Evolutionary conservation across 2,888 invertebrate species (phyloP), one percentile per base, ranked within the genome.

Genomic region (Ametastegia equiseti): DNA sequence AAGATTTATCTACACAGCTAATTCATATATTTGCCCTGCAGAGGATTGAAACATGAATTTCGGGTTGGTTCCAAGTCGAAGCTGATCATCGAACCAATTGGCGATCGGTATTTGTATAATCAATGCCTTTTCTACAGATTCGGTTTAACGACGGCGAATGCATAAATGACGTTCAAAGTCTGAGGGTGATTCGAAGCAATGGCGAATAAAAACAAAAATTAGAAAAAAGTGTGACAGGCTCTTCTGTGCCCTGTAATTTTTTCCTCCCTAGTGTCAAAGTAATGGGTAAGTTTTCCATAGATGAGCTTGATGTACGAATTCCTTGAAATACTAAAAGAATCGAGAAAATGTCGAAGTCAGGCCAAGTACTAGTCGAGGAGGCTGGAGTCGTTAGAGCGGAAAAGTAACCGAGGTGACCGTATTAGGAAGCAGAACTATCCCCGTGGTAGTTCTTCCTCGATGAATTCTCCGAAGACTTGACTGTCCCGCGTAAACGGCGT

Each of bases 371-470:
- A n/a, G n/a, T n/a, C n/a, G n/a, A n/a, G n/a, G n/a, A 23, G 23
- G 9, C 23, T 45, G 27, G 1, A 27, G 71, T 42, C 27, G 30
- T 42, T 71, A 39, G 27, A 42, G 15, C 23, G 45, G 45, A 45
- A 71, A 71, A 71, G 67, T 67, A 30, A 50, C 36, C 54, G 54
- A 75, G 27, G 45, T 54, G 36, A 19, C 75, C 75, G 45, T 75
- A 75, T 75, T 75, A 75, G 75, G 75, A 75, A 75, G 23, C 54
- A 75, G 75, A 75, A 54, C 50, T 33, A 75, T 54, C 75, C 54
- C 36, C n/a, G 30, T n/a, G 36, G 30, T 50, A n/a, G 50, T 75
- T 75, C 75, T 75, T 75, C 75, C 75, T 75, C 54, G 75, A 75
- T 75, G 75, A 75, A 75, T 75, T 75, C 75, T 54, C 3, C 15